Evolutionary conservation across 2,888 invertebrate species (phyloP), one percentile per base, ranked within the genome.

Genomic region (Aphidoletes aphidimyza): DNA sequence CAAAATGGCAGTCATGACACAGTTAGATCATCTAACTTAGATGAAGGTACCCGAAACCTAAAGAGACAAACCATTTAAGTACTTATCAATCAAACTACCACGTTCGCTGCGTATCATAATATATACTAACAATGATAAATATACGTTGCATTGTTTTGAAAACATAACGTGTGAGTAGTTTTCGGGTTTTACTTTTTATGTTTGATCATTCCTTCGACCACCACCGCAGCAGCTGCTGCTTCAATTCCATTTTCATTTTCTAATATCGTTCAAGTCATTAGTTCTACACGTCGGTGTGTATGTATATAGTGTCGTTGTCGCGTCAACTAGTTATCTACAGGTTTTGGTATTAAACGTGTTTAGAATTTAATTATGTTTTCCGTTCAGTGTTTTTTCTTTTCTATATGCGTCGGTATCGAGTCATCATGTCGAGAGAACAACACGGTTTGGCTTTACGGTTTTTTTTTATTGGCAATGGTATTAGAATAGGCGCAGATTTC

Each of bases 301-400:
- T 69, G 54, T 26, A 5, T 69, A 14, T 30, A 34, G 26, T 34
- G 69, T 30, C 34, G n/a, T 69, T 69, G 30, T 69, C 30, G 69
- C 69, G 42, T 9, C 22, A 14, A 69, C 69, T 69, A 26, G 69
- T 69, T 69, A 30, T 69, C 69, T 69, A 69, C 30, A 69, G 26
- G 69, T 69, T 69, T 34, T n/a, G n/a, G 69, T 30, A 69, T 69
- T 30, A 69, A 34, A 14, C 69, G 69, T 69, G 69, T 69, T 69
- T 69, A 69, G 69, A 69, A 69, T 69, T 69, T 69, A 69, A 69
- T 69, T 69, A 69, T 69, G 69, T 69, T 69, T 69, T 69, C 69
- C 69, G 69, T 69, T 69, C 30, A n/a, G 17, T 34, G 69, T 69
- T 30, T 69, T 69, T 54, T 54, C 22, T 54, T 22, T 54, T 54